Base-by-base conservation (phyloP, 2,797 vertebrate species). In the Pangasius mekongensis region DNA sequence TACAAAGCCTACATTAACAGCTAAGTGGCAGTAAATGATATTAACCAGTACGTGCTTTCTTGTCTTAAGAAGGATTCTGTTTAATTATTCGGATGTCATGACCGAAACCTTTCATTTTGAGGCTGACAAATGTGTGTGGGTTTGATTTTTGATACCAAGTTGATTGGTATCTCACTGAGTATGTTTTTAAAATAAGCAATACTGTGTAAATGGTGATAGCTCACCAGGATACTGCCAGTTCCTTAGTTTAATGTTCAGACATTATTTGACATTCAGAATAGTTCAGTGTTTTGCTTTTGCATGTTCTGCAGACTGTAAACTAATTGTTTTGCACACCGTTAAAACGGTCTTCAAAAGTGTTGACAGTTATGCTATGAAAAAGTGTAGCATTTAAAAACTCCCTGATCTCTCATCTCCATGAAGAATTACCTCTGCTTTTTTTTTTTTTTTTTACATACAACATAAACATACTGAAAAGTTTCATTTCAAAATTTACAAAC, bases 1-100 rank as follows among this genome's bases (percentile, higher is more conserved):
- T 89, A 90, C 91, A 85, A 85, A 69, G 77, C 64, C 60, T 88
- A 87, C 82, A 88, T 92, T 91, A 91, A 85, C 87, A 87, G 88
- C 73, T 88, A 90, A 90, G 67, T 89, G 87, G 88, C 86, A 84
- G 89, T 84, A 89, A 90, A 89, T 82, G 64, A 90, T 87, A 89
- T 87, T 86, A 82, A 88, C 78, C 86, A 86, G 87, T 82, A 80
- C 6, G 66, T 77, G 84, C 82, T 84, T 86, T 90, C 81, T 76
- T 58, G 84, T 86, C 60, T 36, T 88, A 73, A 84, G 84, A 89
- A 64, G 87, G 67, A 87, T 83, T 86, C 18, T 85, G 71, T 91
- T 89, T 89, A 89, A 90, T 92, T 86, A 89, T 80, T 90, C 89
- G 67, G 77, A 62, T 71, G 74, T 89, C 73, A 84, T 87, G 84